Evolutionary conservation across 2,888 invertebrate species (phyloP).

Genomic region (Eupithecia dodoneata): DNA sequence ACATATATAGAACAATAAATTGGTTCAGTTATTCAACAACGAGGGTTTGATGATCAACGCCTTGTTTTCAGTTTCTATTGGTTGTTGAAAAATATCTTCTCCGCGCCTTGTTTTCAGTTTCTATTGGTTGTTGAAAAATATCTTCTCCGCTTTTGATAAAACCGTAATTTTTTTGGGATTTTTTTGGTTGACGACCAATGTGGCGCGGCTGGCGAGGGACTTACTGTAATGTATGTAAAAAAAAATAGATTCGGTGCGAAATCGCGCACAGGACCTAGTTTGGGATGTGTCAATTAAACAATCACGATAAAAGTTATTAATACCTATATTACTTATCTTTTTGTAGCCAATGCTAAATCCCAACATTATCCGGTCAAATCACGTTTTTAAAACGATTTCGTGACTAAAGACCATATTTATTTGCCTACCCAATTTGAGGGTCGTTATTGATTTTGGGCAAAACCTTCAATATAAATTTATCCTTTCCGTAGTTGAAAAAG

Average conservation of each 20-base stretch:
- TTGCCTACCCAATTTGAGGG: slow-evolving; percentile 1
- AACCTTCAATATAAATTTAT: background rate
- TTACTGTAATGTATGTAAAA: no score
- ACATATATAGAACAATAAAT: background rate
- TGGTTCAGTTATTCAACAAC: background rate
- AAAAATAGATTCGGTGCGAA: background rate
- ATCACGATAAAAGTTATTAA: slow-evolving; percentile 1
- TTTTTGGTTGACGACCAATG: no score
- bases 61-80: background rate
- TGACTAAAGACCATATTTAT: background rate
- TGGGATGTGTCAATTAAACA: background rate
- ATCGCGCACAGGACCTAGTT: background rate
- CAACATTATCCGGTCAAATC: background rate
- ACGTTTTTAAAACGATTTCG: background rate
- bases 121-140: background rate
- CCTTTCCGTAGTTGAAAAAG: background rate
- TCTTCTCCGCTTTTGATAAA: no score
- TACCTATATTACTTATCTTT: background rate
- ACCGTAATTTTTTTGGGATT: no score
- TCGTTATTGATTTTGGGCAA: background rate
- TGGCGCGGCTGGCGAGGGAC: no score
- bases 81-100: background rate
- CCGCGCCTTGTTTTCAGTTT: background rate
- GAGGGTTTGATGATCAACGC: background rate
- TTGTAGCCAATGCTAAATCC: background rate